Conservation (phyloP, 2,797 vertebrate species). For the Mycteria americana region DNA sequence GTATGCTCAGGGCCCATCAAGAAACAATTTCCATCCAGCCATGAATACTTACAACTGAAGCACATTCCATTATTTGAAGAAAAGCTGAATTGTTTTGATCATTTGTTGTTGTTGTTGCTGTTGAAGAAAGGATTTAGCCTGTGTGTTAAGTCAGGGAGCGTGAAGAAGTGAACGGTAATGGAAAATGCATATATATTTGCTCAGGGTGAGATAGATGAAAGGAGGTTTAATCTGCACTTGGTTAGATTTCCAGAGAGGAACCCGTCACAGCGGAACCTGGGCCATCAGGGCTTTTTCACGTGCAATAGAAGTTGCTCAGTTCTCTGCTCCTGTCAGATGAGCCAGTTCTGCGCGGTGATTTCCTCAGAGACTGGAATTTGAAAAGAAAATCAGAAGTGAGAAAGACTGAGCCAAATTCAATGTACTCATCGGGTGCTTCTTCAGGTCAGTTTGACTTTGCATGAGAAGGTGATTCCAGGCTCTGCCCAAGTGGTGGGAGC, state of each 20-base stretch:
- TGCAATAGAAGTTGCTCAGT: background rate
- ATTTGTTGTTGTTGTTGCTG: background rate
- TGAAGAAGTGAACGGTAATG: background rate
- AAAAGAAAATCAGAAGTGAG: background rate
- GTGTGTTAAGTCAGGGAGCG: background rate
- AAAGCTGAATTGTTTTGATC: background rate
- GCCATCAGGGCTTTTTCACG: background rate
- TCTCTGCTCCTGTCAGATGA: background rate
- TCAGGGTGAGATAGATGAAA: background rate
- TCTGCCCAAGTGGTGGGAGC: background rate
- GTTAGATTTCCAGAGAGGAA: background rate
- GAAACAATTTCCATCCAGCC: background rate
- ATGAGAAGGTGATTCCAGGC: background rate
- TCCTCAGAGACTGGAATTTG: background rate
- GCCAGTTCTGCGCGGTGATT: background rate
- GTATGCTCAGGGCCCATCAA: background rate
- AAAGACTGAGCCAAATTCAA: background rate
- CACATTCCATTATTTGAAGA: background rate
- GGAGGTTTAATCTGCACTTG: background rate
- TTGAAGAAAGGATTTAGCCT: background rate
- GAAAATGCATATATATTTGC: background rate
- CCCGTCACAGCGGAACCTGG: background rate
- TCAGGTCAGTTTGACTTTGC: background rate
- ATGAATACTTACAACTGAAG: conserved; percentile 20
- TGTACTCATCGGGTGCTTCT: background rate